phyloP scores from a whole-genome alignment of 2,888 invertebrate genomes.

The Cosmia pyralina region DNA sequence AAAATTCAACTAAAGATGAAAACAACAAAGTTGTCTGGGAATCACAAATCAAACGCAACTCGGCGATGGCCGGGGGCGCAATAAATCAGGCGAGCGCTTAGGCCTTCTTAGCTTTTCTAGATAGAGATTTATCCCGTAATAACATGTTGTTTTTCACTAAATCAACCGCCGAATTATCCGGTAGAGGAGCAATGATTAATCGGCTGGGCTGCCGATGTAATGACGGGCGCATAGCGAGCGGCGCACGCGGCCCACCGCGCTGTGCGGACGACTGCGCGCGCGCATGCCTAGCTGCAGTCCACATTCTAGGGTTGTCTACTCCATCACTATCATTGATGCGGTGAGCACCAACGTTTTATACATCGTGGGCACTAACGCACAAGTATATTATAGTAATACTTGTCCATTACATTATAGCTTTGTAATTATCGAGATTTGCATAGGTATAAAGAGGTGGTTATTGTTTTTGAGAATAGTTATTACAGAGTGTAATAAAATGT shows the following conservation, averaged over 20 bases:
- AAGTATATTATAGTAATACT: slow-evolving; percentile 42
- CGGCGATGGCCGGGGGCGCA: slow-evolving; percentile 82
- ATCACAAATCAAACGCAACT: slow-evolving; percentile 88
- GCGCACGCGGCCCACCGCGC: slow-evolving; percentile 52
- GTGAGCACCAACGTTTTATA: slow-evolving; percentile 49
- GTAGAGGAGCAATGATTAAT: slow-evolving; percentile 89
- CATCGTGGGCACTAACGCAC: slow-evolving; percentile 23
- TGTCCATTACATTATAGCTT: slow-evolving; percentile 16
- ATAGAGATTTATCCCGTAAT: slow-evolving; percentile 90
- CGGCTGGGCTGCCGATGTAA: slow-evolving; percentile 84
- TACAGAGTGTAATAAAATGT: slow-evolving; percentile 42
- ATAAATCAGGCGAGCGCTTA: slow-evolving; percentile 89
- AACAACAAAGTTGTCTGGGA: slow-evolving; percentile 82
- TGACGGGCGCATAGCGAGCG: slow-evolving; percentile 73
- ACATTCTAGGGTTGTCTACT: slow-evolving; percentile 52
- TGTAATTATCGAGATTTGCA: slow-evolving; percentile 36
- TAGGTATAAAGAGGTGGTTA: slow-evolving; percentile 24
- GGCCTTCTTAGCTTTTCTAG: slow-evolving; percentile 90
- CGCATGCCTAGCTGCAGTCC: slow-evolving; percentile 32
- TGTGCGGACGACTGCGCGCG: slow-evolving; percentile 36
- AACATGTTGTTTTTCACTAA: slow-evolving; percentile 90
- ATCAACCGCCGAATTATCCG: slow-evolving; percentile 90
- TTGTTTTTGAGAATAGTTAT: slow-evolving; percentile 44
- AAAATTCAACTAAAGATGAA: slow-evolving; percentile 88
- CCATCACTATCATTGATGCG: slow-evolving; percentile 23